These are phyloP conservation scores for Lates calcarifer DNA, from an alignment of 2,113 vertebrate species.

Conservation along the genomic window DNA sequence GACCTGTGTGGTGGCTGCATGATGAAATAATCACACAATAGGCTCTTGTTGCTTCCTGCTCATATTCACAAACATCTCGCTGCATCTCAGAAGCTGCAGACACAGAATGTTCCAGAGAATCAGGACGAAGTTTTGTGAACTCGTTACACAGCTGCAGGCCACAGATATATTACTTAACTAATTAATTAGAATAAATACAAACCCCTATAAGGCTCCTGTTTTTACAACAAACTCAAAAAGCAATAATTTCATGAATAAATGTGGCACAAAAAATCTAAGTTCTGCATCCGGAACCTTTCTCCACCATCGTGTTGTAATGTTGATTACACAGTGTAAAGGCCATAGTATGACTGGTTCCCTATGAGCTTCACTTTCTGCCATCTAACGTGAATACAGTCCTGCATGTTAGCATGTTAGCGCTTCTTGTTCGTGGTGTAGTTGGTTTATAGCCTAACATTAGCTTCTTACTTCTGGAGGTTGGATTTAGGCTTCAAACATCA, in stretches of 20 bases:
- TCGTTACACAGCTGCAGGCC: neutral
- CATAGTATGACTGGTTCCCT: no score
- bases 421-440: no score
- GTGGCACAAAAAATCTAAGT: no score
- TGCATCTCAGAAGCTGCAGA: slow-evolving; percentile 23
- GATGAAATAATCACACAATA: slow-evolving; percentile 74
- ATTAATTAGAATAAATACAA: neutral
- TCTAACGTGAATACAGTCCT: no score
- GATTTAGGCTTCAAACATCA: no score
- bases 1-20: slow-evolving; percentile 72
- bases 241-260: neutral
- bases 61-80: slow-evolving; percentile 43
- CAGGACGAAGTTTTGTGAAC: neutral
- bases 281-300: no score
- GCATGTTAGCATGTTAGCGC: no score
- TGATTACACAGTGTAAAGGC: no score
- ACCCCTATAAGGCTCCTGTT: neutral
- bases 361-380: no score
- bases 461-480: no score
- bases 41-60: slow-evolving; percentile 71
- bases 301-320: no score
- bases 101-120: slow-evolving; percentile 14
- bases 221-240: neutral
- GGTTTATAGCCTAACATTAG: no score
- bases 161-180: neutral